phyloP scores from a whole-genome alignment of 37 sponge, comb jelly and placozoan genomes.

The Theonella swinhoei region DNA sequence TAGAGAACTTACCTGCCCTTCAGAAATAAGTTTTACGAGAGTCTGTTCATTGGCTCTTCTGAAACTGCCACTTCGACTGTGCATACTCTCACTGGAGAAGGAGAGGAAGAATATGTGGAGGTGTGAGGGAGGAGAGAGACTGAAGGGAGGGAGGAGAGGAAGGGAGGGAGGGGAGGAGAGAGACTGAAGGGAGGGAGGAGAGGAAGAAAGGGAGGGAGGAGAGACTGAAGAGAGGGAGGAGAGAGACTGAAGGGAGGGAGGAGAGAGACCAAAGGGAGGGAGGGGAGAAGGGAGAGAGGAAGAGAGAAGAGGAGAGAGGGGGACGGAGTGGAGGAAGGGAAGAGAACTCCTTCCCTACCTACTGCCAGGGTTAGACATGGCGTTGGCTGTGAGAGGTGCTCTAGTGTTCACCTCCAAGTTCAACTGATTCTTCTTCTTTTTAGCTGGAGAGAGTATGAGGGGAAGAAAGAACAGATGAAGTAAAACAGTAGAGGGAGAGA shows the following conservation, averaged over 20 bases:
- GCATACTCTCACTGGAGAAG: constrained; percentile 21
- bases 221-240: too few relatives aligned
- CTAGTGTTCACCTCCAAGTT: constrained; percentile 61
- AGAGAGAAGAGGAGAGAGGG: too few relatives aligned
- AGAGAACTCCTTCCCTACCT: constrained; percentile 33
- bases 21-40: constrained; percentile 60
- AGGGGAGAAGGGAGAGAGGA: too few relatives aligned
- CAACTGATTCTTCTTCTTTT: constrained; percentile 40
- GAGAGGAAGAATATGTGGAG: not conserved
- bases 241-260: too few relatives aligned
- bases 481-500: not conserved
- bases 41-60: constrained; percentile 55
- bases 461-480: not conserved
- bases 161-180: too few relatives aligned
- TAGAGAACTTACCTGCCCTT: constrained; percentile 61
- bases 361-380: constrained; percentile 67
- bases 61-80: constrained; percentile 35
- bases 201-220: not conserved
- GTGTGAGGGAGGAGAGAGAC: not conserved
- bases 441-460: constrained; percentile 42
- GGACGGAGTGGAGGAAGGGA: too few relatives aligned
- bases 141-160: too few relatives aligned
- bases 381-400: constrained; percentile 26
- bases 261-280: too few relatives aligned
- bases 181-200: not conserved